Evolutionary conservation across 2,888 invertebrate species (phyloP), one percentile per base, ranked within the genome.

Genomic region (Tipula unca): DNA sequence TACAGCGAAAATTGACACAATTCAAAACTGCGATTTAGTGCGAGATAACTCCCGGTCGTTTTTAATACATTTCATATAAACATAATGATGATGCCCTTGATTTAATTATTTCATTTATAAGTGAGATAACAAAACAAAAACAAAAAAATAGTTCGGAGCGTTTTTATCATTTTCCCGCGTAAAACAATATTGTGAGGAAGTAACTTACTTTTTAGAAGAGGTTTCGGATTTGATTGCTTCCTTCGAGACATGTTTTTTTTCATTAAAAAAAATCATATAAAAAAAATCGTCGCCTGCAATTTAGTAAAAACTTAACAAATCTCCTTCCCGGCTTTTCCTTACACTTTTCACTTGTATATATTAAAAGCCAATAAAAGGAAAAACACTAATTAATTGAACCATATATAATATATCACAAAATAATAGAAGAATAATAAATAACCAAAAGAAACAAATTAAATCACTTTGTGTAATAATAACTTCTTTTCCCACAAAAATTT

Each of bases 161-260:
- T 48, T 48, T 42, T 17, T 17, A n/a, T n/a, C 48, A 25, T 69
- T 69, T 69, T 69, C 69, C 69, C 69, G 69, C 69, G 25, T 69
- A 42, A 82, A 32, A 82, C 6, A 20, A 82, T 5, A 17, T 25
- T 25, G 25, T 32, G 32, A 32, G 1, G 6, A 32, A 32, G 32
- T 25, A 20, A 95, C 96, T 94, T 92, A 97, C 97, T 95, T 97
- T 97, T 97, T 90, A 97, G 90, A 88, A 91, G 93, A 91, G 97
- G 97, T 92, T 97, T 97, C 89, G 97, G 97, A 93, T 97, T 97
- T 93, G 96, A 96, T 93, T 97, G 97, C 93, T 97, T 97, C 92
- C 97, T 94, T 91, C 97, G 95, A 91, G 97, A 97, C 97, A 97
- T 97, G 89, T 85, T 87, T 85, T 82, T 85, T 48, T 29, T 85